Conservation (phyloP, 2,888 invertebrate species). For the Ornithoptera alexandrae region DNA sequence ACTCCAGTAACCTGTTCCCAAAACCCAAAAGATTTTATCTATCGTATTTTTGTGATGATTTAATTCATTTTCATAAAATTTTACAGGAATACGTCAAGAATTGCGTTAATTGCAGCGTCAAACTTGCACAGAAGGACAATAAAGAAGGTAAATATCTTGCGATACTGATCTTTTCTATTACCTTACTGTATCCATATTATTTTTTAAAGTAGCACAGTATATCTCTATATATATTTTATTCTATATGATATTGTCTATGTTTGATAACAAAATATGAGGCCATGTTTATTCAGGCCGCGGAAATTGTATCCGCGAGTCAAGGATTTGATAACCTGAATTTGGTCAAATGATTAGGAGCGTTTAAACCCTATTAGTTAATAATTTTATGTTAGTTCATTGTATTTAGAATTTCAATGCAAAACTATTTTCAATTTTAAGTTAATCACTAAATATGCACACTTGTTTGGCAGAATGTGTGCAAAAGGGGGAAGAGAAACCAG, state of each 20-base stretch:
- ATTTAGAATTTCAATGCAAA: no score
- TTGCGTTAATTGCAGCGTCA: slow-evolving; percentile 64
- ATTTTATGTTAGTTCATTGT: no score
- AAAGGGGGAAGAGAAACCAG: slow-evolving; percentile 49
- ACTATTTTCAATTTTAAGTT: background rate
- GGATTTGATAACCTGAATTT: no score
- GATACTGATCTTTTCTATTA: background rate
- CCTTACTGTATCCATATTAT: background rate
- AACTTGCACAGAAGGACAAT: slow-evolving; percentile 67
- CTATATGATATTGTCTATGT: no score
- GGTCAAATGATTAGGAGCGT: no score
- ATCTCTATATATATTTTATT: no score
- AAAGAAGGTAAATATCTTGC: slow-evolving; percentile 56
- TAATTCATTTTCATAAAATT: slow-evolving; percentile 3
- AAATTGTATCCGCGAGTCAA: no score
- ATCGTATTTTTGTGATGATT: slow-evolving; percentile 1
- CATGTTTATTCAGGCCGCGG: no score
- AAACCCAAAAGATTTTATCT: background rate
- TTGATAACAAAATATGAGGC: no score
- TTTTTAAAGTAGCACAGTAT: no score
- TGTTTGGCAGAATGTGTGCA: slow-evolving; percentile 46
- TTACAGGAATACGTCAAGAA: slow-evolving; percentile 64
- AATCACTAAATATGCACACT: background rate
- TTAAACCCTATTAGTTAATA: no score
- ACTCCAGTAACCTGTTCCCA: background rate